Evolutionary conservation across 2,113 vertebrate species (phyloP).

Genomic region (Archilochus colubris): DNA sequence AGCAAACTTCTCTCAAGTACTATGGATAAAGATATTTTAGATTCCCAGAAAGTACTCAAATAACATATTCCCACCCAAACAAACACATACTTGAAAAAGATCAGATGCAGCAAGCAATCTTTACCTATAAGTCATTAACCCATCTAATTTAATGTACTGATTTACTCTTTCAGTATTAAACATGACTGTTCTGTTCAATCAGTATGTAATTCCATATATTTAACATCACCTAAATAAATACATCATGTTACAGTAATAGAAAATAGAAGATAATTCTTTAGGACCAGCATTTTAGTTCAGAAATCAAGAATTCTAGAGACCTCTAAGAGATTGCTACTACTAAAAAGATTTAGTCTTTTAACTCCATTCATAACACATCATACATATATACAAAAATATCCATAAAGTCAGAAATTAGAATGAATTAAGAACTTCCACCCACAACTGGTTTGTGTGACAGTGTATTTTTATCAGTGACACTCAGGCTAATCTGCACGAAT

Average conservation of each 20-base stretch:
- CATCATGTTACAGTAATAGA: background rate
- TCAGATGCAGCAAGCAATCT: background rate
- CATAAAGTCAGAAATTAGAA: background rate
- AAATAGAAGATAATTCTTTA: background rate
- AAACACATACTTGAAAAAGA: background rate
- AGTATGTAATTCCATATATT: background rate
- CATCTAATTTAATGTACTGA: background rate
- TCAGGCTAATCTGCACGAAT: slow-evolving; percentile 15
- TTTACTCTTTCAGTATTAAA: background rate
- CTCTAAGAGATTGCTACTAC: background rate
- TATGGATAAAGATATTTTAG: background rate
- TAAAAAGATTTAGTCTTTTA: background rate
- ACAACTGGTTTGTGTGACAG: background rate
- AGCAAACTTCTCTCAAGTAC: slow-evolving; percentile 46
- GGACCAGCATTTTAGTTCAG: background rate
- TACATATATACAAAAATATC: background rate
- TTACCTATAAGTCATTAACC: background rate
- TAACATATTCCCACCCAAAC: background rate
- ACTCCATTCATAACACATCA: background rate
- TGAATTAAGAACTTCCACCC: slow-evolving; percentile 9
- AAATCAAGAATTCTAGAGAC: background rate
- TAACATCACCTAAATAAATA: slow-evolving; percentile 6
- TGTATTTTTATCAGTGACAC: background rate
- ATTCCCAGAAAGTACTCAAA: background rate
- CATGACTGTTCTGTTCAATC: background rate